Evolutionary conservation across 35 echinoderm and acorn worm genomes (phyloP), one percentile per base, ranked within the genome.

Genomic region (Heliocidaris erythrogramma): DNA sequence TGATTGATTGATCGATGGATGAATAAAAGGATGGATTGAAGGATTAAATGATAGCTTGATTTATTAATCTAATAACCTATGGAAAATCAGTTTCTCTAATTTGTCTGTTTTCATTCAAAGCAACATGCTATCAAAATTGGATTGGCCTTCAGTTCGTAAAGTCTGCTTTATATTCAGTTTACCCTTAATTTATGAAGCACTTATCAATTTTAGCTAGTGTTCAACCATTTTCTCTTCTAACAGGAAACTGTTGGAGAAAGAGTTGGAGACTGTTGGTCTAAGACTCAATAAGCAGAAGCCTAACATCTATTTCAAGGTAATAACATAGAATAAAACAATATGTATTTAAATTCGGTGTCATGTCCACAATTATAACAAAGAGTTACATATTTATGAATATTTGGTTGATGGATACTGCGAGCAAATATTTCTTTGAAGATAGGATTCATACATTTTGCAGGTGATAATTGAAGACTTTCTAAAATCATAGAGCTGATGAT

Each of bases 231-330:
- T 78, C 21, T 89, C 35, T 98, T 69, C 91, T 94, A 50, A 89
- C 31, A 97, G 98, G 86, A 49, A 96, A 35, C 94, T 99, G 31
- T 32, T 99, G 89, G 97, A 97, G 59, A 94, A 99, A 86, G 98
- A 99, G 92, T 92, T 99, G 69, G 98, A 99, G 85, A 95, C 89
- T 95, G 98, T 99, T 9, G 98, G 98, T 32, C 86, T 99, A 49
- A 95, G 98, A 94, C 94, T 99, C 29, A 99, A 99, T 85, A 97
- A 99, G 89, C 53, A 69, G 49, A 99, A 93, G 85, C 98, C 98
- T 47, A 99, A 99, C 90, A 99, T 99, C 65, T 99, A 99, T 95
- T 99, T 96, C 85, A 99, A 99, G 96, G 98, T 99, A 93, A 94
- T 87, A 48, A 92, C 9, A 18, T 12, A 6, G 85, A 86, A 12